Evolutionary conservation across 2,797 vertebrate species (phyloP), one percentile per base, ranked within the genome.

Genomic region (Crax fasciolata): DNA sequence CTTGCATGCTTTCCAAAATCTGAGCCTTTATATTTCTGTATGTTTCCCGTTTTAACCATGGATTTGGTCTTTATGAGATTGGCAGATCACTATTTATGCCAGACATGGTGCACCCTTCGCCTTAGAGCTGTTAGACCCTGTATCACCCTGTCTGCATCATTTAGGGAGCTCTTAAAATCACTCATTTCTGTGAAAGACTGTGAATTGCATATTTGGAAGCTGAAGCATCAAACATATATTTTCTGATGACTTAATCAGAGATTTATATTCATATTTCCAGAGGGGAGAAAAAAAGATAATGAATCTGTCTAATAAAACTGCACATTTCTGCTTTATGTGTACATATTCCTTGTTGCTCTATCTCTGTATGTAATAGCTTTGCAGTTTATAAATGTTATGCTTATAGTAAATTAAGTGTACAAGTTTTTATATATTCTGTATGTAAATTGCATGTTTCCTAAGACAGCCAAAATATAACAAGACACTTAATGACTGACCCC

Each of bases 201-300:
- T 46, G n/a, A 87, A 87, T 82, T 52, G 17, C 2, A 1, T 58
- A 66, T 87, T 66, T 79, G 39, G 80, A 89, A 87, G 67, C 4
- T 55, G 39, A 87, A 82, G 51, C 55, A 19, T 58, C 55, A 78
- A 70, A 73, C 3, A 32, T n/a, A 46, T n/a, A 32, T 78, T 66
- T 90, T 86, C n/a, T 51, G 48, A 79, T 9, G 0, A 54, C 19
- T 87, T 73, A 73, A 93, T 93, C 51, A 59, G 70, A 54, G 28
- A 58, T 87, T 78, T 82, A 48, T n/a, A 48, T 3, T 89, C 77
- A 44, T 79, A 72, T 75, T 90, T 93, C 80, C 57, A 61, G 80
- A 59, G 25, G 48, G 51, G 3, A 18, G 0, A 27, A 10, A 39
- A 87, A 48, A 30, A 81, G 35, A 46, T 46, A 23, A 67, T 17